These are phyloP conservation scores for Zaprionus bogoriensis DNA, from an alignment of 2,888 invertebrate species.

Conservation along the genomic window DNA sequence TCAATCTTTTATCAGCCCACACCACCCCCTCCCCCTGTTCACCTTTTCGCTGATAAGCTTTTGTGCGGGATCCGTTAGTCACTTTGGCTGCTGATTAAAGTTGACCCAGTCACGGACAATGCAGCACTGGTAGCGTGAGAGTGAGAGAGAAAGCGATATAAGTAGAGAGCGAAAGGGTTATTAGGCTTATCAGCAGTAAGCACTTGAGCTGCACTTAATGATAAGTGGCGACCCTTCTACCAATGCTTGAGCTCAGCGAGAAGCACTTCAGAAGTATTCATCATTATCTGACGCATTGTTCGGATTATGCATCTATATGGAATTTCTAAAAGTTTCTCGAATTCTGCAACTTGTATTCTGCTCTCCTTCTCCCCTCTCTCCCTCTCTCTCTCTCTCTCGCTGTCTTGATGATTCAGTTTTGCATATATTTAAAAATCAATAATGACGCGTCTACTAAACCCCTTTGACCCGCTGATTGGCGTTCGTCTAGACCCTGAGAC, in stretches of 20 bases:
- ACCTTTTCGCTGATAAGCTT: background rate
- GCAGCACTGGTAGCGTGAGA: background rate
- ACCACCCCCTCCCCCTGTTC: background rate
- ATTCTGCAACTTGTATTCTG: background rate
- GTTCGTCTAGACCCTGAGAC: background rate
- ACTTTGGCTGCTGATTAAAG: constrained; percentile 7
- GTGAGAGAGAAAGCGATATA: background rate
- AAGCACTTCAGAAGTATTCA: background rate
- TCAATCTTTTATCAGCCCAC: background rate
- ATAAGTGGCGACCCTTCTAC: background rate
- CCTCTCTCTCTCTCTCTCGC: background rate
- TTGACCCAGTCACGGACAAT: constrained; percentile 33
- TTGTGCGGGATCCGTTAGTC: background rate
- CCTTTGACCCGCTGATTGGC: background rate
- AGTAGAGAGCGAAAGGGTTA: background rate
- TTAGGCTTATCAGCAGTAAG: constrained; percentile 21
- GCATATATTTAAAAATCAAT: constrained; percentile 3
- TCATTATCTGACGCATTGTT: background rate
- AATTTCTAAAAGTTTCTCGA: background rate
- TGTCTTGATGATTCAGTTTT: constrained; percentile 36
- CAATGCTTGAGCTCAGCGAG: background rate
- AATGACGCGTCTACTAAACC: constrained; percentile 5
- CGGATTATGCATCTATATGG: background rate
- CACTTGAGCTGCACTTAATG: constrained; percentile 14
- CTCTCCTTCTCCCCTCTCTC: background rate